Conservation (phyloP, 2,113 vertebrate species). For the Lagopus leucura region DNA sequence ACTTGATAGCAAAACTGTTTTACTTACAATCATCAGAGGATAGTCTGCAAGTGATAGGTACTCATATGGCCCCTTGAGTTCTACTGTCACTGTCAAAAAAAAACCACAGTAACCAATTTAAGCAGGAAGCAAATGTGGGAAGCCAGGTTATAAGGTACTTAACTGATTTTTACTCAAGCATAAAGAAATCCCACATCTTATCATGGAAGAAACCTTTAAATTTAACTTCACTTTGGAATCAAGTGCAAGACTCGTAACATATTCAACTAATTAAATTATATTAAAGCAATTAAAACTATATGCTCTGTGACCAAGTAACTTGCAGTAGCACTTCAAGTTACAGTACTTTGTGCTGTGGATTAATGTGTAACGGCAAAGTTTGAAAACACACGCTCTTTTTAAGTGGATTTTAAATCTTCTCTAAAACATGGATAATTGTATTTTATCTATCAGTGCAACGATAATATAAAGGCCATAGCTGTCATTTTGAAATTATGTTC, state of each 20-base stretch:
- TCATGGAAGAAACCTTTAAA: neutral
- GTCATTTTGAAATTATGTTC: neutral
- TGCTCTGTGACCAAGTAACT: neutral
- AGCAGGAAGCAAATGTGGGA: constrained; percentile 15
- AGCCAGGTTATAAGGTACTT: neutral
- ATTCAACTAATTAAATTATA: neutral
- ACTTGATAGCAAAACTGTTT: neutral
- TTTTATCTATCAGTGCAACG: no score
- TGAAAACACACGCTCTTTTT: neutral
- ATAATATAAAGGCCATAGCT: neutral
- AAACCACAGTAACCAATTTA: neutral
- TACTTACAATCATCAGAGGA: constrained; percentile 92
- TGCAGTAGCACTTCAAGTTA: neutral
- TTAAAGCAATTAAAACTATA: neutral
- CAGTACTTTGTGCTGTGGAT: neutral
- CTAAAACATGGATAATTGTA: neutral
- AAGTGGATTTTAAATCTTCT: neutral
- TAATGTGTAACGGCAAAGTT: neutral
- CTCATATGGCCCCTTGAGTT: constrained; percentile 91
- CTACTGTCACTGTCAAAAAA: constrained; percentile 88
- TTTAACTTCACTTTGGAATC: neutral
- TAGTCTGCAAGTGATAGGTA: constrained; percentile 94
- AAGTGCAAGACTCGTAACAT: neutral
- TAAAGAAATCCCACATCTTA: neutral
- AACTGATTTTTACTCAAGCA: neutral